A percentile compares a stretch with the other conserved stretches of the same genome.
phyloP scores from a whole-genome alignment of 2,113 vertebrate genomes.

The Bufo gargarizans region DNA sequence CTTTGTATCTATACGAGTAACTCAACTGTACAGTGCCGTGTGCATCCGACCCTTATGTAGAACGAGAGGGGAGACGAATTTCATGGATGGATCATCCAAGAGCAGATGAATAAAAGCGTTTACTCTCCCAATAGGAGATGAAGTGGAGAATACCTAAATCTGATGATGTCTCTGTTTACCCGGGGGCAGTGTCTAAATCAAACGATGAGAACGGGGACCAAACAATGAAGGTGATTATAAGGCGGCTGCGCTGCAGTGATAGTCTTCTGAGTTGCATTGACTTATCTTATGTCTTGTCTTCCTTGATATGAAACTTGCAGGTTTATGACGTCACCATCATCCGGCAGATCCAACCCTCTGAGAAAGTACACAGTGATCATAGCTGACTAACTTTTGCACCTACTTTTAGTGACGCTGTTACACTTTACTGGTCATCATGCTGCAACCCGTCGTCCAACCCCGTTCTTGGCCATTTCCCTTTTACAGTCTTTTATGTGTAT shows the following conservation, averaged over 20 bases:
- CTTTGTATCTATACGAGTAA: neutral
- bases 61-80: neutral
- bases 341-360: too few relatives aligned
- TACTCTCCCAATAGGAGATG: conserved; percentile 47
- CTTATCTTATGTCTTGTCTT: neutral
- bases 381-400: too few relatives aligned
- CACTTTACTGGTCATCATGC: too few relatives aligned
- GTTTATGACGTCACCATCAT: neutral
- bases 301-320: neutral
- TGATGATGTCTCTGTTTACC: conserved; percentile 40
- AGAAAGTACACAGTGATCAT: too few relatives aligned
- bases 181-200: conserved; percentile 30
- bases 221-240: conserved; percentile 37
- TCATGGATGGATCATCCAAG: neutral
- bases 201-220: conserved; percentile 52
- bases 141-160: conserved; percentile 52
- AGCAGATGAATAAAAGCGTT: conserved; percentile 12
- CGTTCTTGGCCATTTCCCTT: too few relatives aligned
- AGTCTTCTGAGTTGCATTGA: neutral
- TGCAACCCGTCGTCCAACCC: too few relatives aligned
- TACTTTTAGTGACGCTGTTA: too few relatives aligned
- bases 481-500: too few relatives aligned
- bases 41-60: neutral
- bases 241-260: neutral
- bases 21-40: neutral